Conservation (phyloP, 2,113 vertebrate species). For the Bombycilla garrulus region DNA sequence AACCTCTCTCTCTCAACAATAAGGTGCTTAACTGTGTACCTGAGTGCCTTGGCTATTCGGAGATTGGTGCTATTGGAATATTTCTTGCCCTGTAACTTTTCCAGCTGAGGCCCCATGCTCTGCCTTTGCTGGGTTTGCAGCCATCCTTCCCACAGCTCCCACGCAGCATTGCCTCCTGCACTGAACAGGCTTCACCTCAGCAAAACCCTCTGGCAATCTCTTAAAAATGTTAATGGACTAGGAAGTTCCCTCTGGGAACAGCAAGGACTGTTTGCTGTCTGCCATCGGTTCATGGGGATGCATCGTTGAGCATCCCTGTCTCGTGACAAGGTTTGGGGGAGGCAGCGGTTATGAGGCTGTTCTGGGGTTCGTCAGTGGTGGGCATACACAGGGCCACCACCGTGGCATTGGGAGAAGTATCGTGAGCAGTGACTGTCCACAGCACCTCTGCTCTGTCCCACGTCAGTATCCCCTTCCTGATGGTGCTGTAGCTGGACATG, state of each 20-base stretch:
- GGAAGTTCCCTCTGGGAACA: neutral
- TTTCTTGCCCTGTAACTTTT: neutral
- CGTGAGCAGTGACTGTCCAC: neutral
- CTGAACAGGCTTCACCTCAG: rapidly evolving
- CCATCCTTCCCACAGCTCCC: neutral
- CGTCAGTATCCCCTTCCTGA: neutral
- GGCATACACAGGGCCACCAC: neutral
- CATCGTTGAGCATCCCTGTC: neutral
- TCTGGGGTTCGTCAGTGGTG: rapidly evolving
- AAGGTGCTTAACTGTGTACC: neutral
- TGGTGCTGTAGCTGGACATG: rapidly evolving
- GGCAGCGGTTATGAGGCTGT: neutral
- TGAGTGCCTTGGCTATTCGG: rapidly evolving
- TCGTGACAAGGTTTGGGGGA: neutral
- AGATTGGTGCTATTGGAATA: neutral
- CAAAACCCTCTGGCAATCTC: neutral
- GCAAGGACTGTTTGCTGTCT: neutral
- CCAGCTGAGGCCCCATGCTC: neutral
- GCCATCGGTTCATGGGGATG: rapidly evolving
- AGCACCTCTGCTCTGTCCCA: neutral
- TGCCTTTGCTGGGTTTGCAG: neutral
- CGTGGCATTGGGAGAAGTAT: neutral
- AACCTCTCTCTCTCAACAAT: neutral
- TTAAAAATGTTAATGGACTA: neutral
- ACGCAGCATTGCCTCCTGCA: rapidly evolving